Percentiles rank a stretch among this genome's conserved stretches.
These are phyloP conservation scores for Lymantria dispar DNA, from an alignment of 2,888 invertebrate species.

Conservation along the genomic window DNA sequence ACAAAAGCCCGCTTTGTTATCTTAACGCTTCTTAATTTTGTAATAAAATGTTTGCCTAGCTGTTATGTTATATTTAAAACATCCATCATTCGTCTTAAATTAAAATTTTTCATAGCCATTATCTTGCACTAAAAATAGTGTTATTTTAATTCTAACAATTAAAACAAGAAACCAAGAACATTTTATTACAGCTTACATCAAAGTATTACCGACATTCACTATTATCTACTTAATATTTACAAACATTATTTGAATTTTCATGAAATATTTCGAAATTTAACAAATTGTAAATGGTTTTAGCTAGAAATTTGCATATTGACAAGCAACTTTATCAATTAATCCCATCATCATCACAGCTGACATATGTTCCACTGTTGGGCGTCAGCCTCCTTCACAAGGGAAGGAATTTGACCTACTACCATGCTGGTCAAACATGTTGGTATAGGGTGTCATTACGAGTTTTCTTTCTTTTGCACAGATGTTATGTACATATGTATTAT, in stretches of 20 bases:
- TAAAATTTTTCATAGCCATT: slow-evolving; percentile 3
- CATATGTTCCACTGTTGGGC: too few species aligned
- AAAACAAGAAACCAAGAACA: background rate
- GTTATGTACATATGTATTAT: too few species aligned
- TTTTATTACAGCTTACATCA: background rate
- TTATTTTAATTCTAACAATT: slow-evolving; percentile 5
- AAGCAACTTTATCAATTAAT: too few species aligned
- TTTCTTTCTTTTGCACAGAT: too few species aligned
- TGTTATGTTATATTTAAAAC: slow-evolving; percentile 8
- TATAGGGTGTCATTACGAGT: too few species aligned
- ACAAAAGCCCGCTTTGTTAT: background rate
- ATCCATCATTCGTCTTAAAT: slow-evolving; percentile 6
- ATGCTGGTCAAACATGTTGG: too few species aligned
- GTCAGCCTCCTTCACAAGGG: too few species aligned
- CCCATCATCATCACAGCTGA: too few species aligned
- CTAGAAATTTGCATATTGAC: too few species aligned
- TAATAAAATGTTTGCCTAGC: slow-evolving; percentile 5
- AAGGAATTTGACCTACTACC: too few species aligned
- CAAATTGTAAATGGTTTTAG: too few species aligned
- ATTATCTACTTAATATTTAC: background rate
- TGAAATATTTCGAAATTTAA: background rate
- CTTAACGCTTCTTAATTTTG: background rate
- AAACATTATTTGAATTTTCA: background rate
- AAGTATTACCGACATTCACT: background rate
- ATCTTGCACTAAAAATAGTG: slow-evolving; percentile 5